These are phyloP conservation scores for Epiblema foenella DNA, from an alignment of 2,888 invertebrate genomes.

Conservation along the genomic window DNA sequence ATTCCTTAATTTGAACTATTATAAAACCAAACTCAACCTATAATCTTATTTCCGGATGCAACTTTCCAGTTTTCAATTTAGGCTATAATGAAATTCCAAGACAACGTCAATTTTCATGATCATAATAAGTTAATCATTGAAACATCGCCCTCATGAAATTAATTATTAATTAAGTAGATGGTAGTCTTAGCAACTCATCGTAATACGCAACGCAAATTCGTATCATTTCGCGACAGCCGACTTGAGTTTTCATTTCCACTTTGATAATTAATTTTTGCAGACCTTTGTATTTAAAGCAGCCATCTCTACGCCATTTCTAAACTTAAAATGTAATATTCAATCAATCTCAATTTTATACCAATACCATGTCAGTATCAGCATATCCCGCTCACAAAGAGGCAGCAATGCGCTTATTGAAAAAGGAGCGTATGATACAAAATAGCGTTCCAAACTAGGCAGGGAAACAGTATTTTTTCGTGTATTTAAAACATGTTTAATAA, in stretches of 20 bases:
- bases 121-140: neutral
- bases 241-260: slow-evolving; percentile 30
- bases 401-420: neutral
- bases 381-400: neutral
- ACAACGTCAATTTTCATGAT: neutral
- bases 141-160: neutral
- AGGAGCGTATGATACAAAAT: too few relatives aligned
- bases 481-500: too few relatives aligned
- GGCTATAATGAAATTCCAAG: neutral
- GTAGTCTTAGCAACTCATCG: neutral
- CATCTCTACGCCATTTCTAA: neutral
- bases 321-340: too few relatives aligned
- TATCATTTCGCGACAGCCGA: slow-evolving; percentile 9
- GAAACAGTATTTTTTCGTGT: too few relatives aligned
- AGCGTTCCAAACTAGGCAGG: too few relatives aligned
- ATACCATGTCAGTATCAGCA: neutral
- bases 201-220: neutral
- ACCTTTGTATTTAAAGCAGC: slow-evolving; percentile 2
- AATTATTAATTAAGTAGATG: slow-evolving; percentile 23
- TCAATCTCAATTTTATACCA: neutral
- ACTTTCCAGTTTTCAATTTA: neutral
- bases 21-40: too few relatives aligned
- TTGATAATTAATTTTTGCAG: slow-evolving; percentile 16
- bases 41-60: too few relatives aligned
- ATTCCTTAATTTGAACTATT: too few relatives aligned